Evolutionary conservation across 2,888 invertebrate genomes (phyloP).

Genomic region (Carcina quercana): DNA sequence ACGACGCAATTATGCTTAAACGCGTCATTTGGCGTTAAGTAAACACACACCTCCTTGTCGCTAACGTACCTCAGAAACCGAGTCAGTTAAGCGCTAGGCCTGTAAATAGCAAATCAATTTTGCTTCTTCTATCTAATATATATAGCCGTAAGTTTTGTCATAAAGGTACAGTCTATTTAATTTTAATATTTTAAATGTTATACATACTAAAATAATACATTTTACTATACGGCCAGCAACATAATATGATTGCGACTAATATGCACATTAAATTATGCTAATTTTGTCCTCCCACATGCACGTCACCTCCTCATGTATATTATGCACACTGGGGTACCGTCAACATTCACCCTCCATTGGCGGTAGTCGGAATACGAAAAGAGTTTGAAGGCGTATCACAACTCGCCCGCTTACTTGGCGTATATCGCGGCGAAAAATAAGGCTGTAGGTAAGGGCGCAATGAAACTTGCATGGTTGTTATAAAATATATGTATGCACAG

Average conservation of each 20-base stretch:
- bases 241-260: slow-evolving; percentile 56
- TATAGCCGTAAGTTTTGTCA: no score
- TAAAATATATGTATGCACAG: no score
- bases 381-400: slow-evolving; percentile 94
- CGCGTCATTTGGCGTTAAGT: no score
- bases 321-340: slow-evolving; percentile 34
- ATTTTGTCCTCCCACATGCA: slow-evolving; percentile 63
- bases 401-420: slow-evolving; percentile 94
- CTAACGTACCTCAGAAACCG: no score
- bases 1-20: no score
- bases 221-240: background rate
- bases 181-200: no score
- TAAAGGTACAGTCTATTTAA: no score
- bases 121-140: no score
- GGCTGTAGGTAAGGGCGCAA: slow-evolving; percentile 78
- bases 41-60: no score
- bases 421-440: slow-evolving; percentile 95
- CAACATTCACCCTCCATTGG: slow-evolving; percentile 24
- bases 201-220: no score
- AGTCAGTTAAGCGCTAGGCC: no score
- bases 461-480: slow-evolving; percentile 19
- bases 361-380: slow-evolving; percentile 92
- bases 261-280: slow-evolving; percentile 38
- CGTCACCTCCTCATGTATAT: slow-evolving; percentile 48
- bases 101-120: no score